These are phyloP conservation scores for Leuctra nigra DNA, from an alignment of 2,888 invertebrate species.

Conservation along the genomic window DNA sequence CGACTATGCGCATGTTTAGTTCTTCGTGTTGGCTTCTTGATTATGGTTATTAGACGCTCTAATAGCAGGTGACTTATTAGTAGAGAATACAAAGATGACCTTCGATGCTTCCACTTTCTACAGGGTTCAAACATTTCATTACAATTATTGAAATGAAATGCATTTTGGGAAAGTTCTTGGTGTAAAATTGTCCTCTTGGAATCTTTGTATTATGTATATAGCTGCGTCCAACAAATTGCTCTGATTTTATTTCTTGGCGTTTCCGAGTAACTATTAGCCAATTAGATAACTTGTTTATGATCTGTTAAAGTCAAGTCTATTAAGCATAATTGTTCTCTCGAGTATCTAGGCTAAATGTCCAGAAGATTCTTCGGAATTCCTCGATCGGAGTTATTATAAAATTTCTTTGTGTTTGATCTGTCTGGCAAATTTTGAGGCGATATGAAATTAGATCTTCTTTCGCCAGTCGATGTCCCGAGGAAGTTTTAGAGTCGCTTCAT, in stretches of 20 bases:
- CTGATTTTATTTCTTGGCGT: not conserved
- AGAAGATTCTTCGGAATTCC: not conserved
- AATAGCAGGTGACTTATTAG: not conserved
- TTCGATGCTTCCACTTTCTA: not conserved
- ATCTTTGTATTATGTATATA: too few species aligned
- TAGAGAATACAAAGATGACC: not conserved
- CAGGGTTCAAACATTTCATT: slow-evolving; percentile 13
- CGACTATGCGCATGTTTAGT: too few species aligned
- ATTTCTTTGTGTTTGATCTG: too few species aligned
- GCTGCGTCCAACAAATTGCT: too few species aligned
- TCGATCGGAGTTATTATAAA: too few species aligned
- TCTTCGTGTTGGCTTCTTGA: too few species aligned
- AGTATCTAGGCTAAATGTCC: not conserved
- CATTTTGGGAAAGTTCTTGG: slow-evolving; percentile 16
- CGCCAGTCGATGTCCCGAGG: too few species aligned
- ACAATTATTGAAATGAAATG: slow-evolving; percentile 4
- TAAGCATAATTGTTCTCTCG: slow-evolving; percentile 1
- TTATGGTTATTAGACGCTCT: slow-evolving; percentile 2
- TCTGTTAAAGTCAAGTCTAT: not conserved
- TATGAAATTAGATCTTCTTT: too few species aligned
- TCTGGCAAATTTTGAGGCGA: too few species aligned
- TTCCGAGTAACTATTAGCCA: not conserved
- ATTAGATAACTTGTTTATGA: not conserved
- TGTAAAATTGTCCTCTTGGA: too few species aligned
- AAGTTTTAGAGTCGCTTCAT: too few species aligned